phyloP scores from a whole-genome alignment of 2,797 vertebrate genomes.

The Oreochromis grahami region DNA sequence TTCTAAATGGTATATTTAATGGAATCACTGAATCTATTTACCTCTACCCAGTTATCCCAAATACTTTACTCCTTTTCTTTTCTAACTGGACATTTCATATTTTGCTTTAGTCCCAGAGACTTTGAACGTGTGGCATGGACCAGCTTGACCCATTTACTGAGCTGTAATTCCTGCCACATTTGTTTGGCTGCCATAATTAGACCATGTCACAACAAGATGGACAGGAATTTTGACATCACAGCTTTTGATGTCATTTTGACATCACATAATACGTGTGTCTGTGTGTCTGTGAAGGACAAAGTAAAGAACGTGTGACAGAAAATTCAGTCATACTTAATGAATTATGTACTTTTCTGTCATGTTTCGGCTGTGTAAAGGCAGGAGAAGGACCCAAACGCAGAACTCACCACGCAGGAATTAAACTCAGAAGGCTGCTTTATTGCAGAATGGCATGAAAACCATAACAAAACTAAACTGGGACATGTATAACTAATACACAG shows the following conservation, averaged over 20 bases:
- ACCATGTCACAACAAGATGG: not conserved
- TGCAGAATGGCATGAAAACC: too few species aligned
- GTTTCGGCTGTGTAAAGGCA: too few species aligned
- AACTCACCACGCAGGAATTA: too few species aligned
- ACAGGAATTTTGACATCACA: not conserved
- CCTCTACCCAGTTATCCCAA: not conserved
- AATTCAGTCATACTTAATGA: not conserved
- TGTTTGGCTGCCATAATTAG: not conserved
- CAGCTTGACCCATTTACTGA: not conserved
- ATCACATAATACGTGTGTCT: not conserved
- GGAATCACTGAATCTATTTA: not conserved
- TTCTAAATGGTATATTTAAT: not conserved
- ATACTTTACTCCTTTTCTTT: not conserved
- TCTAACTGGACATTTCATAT: not conserved
- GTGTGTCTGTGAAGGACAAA: not conserved
- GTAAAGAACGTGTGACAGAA: not conserved
- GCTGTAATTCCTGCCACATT: conserved; percentile 1
- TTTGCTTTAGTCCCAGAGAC: not conserved
- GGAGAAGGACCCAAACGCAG: too few species aligned
- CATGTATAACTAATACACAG: too few species aligned
- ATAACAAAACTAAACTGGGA: too few species aligned
- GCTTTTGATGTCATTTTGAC: not conserved
- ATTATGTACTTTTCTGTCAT: not conserved
- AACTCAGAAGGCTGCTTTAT: too few species aligned
- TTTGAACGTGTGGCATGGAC: not conserved